phyloP scores from a whole-genome alignment of 2,888 invertebrate species.

The Blastobasis lacticolella region DNA sequence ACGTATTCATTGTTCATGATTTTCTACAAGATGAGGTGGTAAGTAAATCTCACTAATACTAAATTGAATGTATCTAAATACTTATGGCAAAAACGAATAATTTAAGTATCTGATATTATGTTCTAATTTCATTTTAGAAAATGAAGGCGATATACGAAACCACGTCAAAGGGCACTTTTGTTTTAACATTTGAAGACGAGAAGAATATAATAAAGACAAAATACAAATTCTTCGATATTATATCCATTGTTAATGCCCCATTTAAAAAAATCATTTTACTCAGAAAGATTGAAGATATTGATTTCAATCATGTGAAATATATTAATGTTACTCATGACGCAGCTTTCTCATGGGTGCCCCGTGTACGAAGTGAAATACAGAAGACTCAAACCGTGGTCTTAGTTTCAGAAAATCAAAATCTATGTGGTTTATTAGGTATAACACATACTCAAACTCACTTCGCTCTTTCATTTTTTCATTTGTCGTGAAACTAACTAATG shows the following conservation, averaged over 20 bases:
- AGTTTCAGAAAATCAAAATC: conserved; percentile 35
- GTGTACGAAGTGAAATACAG: conserved; percentile 29
- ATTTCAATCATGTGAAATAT: conserved; percentile 20
- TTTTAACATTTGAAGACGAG: conserved; percentile 30
- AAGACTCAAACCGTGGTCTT: conserved; percentile 30
- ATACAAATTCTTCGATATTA: conserved; percentile 25
- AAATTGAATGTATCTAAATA: background rate
- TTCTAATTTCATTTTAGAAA: conserved; percentile 28
- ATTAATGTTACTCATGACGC: conserved; percentile 30
- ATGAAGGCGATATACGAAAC: conserved; percentile 22
- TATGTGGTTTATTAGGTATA: conserved; percentile 39
- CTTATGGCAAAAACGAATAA: background rate
- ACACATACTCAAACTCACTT: conserved; percentile 1
- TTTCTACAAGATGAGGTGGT: conserved; percentile 32
- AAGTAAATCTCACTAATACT: conserved; percentile 2
- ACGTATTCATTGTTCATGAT: conserved; percentile 31
- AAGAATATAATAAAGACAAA: conserved; percentile 22
- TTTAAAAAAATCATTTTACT: conserved; percentile 31
- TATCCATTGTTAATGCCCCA: conserved; percentile 33
- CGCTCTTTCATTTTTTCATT: no score
- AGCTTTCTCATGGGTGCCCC: conserved; percentile 36
- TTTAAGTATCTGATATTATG: no score
- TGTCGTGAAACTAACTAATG: background rate
- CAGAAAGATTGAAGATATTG: conserved; percentile 18
- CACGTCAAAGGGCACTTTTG: conserved; percentile 26